Conservation (phyloP, 53 echinoderm and acorn worm species). For the Crossaster papposus region DNA sequence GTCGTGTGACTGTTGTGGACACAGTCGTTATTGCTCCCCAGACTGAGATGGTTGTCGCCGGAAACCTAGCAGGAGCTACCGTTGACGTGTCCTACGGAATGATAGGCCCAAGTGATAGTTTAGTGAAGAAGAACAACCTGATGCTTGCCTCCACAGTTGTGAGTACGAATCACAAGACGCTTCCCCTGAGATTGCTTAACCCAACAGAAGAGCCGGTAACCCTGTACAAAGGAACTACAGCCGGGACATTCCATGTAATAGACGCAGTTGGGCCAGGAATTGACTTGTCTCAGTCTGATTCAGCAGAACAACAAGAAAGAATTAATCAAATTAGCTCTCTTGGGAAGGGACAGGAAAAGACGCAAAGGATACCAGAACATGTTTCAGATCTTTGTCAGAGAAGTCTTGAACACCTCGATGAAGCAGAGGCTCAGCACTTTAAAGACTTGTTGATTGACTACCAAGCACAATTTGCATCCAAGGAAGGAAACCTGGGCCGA, state of each 20-base stretch:
- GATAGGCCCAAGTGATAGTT: constrained; percentile 11
- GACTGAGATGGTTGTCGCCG: constrained; percentile 21
- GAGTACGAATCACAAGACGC: background rate
- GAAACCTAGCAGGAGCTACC: background rate
- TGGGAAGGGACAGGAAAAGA: background rate
- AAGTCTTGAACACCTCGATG: background rate
- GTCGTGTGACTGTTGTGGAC: constrained; percentile 35
- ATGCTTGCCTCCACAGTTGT: constrained; percentile 46
- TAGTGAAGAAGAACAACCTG: constrained; percentile 13
- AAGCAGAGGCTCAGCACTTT: background rate
- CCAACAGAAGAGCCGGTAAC: constrained; percentile 28
- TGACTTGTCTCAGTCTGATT: background rate
- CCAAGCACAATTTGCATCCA: constrained; percentile 29
- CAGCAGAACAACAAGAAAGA: background rate
- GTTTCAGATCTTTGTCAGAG: constrained; percentile 1
- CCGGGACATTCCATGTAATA: constrained; percentile 36
- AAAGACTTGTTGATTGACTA: constrained; percentile 3
- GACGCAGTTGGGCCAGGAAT: constrained; percentile 22
- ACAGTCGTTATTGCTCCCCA: constrained; percentile 10
- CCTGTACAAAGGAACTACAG: constrained; percentile 56
- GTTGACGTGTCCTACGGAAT: background rate
- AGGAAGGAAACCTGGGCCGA: constrained; percentile 41
- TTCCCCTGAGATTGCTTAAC: constrained; percentile 53
- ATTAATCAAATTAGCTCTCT: background rate
- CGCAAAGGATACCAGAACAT: constrained; percentile 10